Percentiles rank a stretch among this genome's conserved stretches.
These are phyloP conservation scores for Lepus europaeus DNA, from an alignment of 2,113 vertebrate genomes.

Conservation along the genomic window DNA sequence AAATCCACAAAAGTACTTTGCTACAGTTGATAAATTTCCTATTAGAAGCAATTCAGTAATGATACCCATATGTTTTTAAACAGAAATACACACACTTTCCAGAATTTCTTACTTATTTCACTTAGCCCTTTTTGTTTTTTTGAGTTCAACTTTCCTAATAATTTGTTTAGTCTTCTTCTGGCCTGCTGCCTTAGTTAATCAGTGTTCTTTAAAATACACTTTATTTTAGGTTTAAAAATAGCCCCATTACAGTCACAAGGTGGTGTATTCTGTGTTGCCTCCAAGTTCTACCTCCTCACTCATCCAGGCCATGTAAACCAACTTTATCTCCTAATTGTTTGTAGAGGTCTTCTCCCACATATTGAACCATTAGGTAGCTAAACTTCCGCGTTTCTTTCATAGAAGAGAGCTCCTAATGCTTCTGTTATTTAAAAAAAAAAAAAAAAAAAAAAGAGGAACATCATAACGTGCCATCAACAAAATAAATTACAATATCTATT, in stretches of 20 bases:
- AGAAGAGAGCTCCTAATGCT: neutral
- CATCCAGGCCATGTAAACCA: neutral
- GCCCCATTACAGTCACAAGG: neutral
- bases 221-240: neutral
- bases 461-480: neutral
- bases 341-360: neutral
- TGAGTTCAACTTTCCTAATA: neutral
- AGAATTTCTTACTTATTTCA: neutral
- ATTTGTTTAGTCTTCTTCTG: neutral
- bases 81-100: neutral
- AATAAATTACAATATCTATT: neutral
- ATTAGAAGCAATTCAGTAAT: neutral
- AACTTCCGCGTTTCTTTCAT: neutral
- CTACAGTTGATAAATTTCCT: neutral
- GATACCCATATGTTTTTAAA: neutral
- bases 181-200: neutral
- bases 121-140: neutral
- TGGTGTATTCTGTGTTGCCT: neutral
- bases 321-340: neutral
- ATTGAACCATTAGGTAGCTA: neutral
- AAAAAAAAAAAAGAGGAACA: neutral
- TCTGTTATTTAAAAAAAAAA: neutral
- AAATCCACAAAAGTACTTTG: neutral
- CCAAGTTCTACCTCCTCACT: no score
- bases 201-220: neutral